Evolutionary conservation across 2,113 vertebrate species (phyloP).

Genomic region (Odontophorus gujanensis): DNA sequence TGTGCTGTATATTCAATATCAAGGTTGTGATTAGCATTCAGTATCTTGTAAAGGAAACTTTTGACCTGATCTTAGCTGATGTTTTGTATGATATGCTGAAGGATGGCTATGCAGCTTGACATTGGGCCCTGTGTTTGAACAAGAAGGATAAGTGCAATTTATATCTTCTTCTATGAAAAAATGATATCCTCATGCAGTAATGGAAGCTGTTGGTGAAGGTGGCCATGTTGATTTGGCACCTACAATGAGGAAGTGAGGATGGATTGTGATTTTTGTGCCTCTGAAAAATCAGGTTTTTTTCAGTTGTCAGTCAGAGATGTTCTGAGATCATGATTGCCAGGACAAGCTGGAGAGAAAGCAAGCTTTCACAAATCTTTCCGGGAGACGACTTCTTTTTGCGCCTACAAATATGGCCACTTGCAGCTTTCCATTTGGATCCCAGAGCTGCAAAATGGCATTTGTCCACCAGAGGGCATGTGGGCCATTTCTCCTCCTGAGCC

Average conservation of each 20-base stretch:
- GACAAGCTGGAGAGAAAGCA: not conserved
- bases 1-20: not conserved
- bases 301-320: not conserved
- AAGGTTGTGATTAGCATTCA: not conserved
- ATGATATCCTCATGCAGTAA: not conserved
- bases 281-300: not conserved
- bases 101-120: not conserved
- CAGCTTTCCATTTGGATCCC: not conserved
- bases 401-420: slow-evolving; percentile 50
- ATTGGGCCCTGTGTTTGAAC: not conserved
- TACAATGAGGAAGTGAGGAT: not conserved
- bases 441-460: slow-evolving; percentile 32
- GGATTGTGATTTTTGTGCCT: not conserved
- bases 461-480: slow-evolving; percentile 75
- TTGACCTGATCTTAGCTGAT: not conserved
- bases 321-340: not conserved
- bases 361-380: not conserved
- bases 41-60: not conserved
- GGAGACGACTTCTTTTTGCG: not conserved
- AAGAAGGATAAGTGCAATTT: not conserved
- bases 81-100: not conserved
- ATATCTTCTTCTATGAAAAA: not conserved
- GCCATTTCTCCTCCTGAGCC: slow-evolving; percentile 17
- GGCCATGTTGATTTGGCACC: not conserved
- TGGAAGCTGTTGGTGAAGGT: not conserved